These are phyloP conservation scores for Ophioninae sp. DNA, from an alignment of 2,888 invertebrate genomes.

Conservation along the genomic window DNA sequence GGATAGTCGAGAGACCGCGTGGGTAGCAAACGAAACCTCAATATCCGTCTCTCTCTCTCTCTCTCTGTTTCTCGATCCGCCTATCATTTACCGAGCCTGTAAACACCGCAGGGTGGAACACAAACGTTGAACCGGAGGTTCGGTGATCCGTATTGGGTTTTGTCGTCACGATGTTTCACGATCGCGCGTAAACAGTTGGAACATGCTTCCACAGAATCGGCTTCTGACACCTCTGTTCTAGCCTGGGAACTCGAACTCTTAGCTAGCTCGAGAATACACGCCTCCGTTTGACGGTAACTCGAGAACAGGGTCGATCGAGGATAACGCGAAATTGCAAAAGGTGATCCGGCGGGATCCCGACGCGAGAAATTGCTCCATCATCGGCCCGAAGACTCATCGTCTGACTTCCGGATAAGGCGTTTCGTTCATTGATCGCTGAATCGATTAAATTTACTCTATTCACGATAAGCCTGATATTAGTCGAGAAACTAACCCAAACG, in stretches of 20 bases:
- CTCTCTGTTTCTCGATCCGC: constrained; percentile 2
- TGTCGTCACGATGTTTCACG: constrained; percentile 54
- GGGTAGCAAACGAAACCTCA: constrained; percentile 1
- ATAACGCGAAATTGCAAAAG: constrained; percentile 44
- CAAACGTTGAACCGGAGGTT: constrained; percentile 52
- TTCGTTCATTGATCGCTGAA: not conserved
- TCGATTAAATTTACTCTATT: no score
- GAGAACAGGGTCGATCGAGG: constrained; percentile 42
- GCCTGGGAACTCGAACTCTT: constrained; percentile 61
- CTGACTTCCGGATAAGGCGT: not conserved
- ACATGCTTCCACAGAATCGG: constrained; percentile 39
- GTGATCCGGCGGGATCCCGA: not conserved
- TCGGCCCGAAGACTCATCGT: not conserved
- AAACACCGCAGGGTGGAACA: constrained; percentile 41
- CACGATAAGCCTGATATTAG: no score
- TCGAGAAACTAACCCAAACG: no score
- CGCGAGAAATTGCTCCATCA: constrained; percentile 17
- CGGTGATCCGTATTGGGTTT: constrained; percentile 29
- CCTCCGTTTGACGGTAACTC: constrained; percentile 52
- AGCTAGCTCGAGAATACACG: constrained; percentile 35
- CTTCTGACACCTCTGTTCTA: constrained; percentile 39
- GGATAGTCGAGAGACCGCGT: constrained; percentile 33
- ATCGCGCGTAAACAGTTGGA: constrained; percentile 53
- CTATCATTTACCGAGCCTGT: not conserved
- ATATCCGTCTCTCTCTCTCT: not conserved